phyloP scores from a whole-genome alignment of 2,113 vertebrate species.

The Gopherus flavomarginatus region DNA sequence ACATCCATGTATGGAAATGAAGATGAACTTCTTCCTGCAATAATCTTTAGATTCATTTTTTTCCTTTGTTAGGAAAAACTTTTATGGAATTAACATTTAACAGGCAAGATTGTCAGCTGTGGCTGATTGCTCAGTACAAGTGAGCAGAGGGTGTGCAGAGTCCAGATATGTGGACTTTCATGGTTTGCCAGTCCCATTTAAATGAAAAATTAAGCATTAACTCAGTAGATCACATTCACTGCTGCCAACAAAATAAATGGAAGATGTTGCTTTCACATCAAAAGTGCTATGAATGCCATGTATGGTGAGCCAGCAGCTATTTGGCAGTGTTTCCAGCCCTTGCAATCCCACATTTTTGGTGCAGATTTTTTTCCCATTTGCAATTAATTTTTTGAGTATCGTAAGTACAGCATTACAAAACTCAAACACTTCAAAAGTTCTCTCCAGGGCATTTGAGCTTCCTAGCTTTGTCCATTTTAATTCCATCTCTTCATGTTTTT shows the following conservation, averaged over 20 bases:
- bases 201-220: not conserved
- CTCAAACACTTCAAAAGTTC: not conserved
- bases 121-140: not conserved
- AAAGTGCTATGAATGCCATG: not conserved
- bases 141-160: rapidly evolving
- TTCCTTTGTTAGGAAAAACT: not conserved
- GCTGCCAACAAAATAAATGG: not conserved
- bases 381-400: not conserved
- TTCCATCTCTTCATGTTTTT: not conserved
- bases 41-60: not conserved
- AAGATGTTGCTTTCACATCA: not conserved
- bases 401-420: not conserved
- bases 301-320: not conserved
- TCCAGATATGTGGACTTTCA: not conserved
- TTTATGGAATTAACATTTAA: not conserved
- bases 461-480: not conserved
- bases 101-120: not conserved
- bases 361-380: not conserved
- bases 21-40: not conserved
- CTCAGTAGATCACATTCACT: not conserved
- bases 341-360: not conserved
- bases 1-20: not conserved
- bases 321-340: not conserved
- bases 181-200: not conserved
- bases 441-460: not conserved